phyloP scores from a whole-genome alignment of 1,140 invertebrate genomes.

The Pachyrhynchus sulphureomaculatus region DNA sequence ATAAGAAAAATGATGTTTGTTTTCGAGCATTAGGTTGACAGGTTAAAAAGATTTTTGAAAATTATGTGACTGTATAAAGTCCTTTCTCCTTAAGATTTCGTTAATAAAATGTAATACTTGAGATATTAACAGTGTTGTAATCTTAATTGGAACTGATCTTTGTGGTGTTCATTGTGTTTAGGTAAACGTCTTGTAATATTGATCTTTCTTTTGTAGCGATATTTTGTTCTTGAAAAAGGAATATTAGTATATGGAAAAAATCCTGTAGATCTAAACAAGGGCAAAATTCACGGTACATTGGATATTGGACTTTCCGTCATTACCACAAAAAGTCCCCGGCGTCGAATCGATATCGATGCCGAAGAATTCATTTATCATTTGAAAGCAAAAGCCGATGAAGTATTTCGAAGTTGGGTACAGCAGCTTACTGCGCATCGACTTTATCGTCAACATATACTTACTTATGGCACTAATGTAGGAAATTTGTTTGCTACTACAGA shows the following conservation, averaged over 20 bases:
- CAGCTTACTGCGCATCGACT: constrained; percentile 76
- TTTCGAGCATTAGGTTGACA: too few relatives aligned
- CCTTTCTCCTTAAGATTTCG: too few relatives aligned
- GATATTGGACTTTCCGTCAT: constrained; percentile 84
- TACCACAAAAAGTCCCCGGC: constrained; percentile 69
- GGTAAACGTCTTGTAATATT: too few relatives aligned
- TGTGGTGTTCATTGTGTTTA: too few relatives aligned
- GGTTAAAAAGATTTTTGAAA: too few relatives aligned
- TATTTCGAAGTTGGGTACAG: constrained; percentile 74
- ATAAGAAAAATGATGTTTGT: too few relatives aligned
- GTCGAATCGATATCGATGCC: constrained; percentile 80
- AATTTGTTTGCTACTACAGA: constrained; percentile 34
- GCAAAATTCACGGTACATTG: constrained; percentile 78
- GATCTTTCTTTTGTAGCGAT: constrained; percentile 71
- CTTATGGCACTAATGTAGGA: constrained; percentile 59
- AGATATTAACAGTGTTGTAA: too few relatives aligned
- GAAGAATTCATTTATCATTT: constrained; percentile 85
- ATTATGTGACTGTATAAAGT: too few relatives aligned
- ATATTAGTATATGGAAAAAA: constrained; percentile 79
- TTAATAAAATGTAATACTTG: too few relatives aligned
- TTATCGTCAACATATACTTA: constrained; percentile 75
- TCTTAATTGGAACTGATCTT: too few relatives aligned
- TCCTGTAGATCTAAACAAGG: constrained; percentile 69
- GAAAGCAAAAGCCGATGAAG: constrained; percentile 69
- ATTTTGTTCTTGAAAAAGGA: constrained; percentile 79